Evolutionary conservation across 1,140 invertebrate genomes (phyloP).

Genomic region (Brachionus asplanchnoidis): DNA sequence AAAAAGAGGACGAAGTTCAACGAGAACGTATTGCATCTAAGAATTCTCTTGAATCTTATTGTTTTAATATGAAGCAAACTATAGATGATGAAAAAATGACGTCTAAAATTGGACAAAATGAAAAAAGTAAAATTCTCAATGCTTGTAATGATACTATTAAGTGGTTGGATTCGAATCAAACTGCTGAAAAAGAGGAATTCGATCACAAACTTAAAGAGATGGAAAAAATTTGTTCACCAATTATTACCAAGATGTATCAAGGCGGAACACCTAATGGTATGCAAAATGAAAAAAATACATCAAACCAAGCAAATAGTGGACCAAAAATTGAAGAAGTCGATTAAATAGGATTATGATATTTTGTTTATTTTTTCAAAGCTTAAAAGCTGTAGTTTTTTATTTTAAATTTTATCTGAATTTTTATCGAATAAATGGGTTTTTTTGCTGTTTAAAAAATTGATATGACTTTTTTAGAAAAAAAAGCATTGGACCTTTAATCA

Average conservation of each 20-base stretch:
- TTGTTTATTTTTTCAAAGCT: not conserved
- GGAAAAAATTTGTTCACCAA: constrained; percentile 56
- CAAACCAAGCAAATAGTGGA: not conserved
- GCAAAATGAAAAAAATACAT: not conserved
- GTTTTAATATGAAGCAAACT: constrained; percentile 89
- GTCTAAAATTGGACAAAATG: constrained; percentile 69
- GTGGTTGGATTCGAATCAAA: constrained; percentile 88
- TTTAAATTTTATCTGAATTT: not conserved
- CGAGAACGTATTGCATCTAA: constrained; percentile 75
- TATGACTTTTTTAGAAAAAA: too few species aligned
- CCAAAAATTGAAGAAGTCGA: constrained; percentile 42
- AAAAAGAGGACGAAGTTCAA: constrained; percentile 78
- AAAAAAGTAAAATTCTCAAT: constrained; percentile 77
- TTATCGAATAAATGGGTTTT: not conserved
- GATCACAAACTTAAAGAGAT: constrained; percentile 56
- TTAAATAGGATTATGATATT: not conserved
- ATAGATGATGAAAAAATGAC: constrained; percentile 66
- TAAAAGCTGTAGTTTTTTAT: not conserved
- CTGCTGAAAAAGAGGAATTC: constrained; percentile 59
- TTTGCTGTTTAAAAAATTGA: not conserved
- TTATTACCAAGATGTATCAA: constrained; percentile 59
- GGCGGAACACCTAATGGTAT: constrained; percentile 43
- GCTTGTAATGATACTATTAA: constrained; percentile 87
- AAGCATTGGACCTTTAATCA: too few species aligned
- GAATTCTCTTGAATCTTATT: constrained; percentile 89